These are phyloP conservation scores for Galerucella calmariensis DNA, from an alignment of 2,888 invertebrate genomes.

Conservation along the genomic window DNA sequence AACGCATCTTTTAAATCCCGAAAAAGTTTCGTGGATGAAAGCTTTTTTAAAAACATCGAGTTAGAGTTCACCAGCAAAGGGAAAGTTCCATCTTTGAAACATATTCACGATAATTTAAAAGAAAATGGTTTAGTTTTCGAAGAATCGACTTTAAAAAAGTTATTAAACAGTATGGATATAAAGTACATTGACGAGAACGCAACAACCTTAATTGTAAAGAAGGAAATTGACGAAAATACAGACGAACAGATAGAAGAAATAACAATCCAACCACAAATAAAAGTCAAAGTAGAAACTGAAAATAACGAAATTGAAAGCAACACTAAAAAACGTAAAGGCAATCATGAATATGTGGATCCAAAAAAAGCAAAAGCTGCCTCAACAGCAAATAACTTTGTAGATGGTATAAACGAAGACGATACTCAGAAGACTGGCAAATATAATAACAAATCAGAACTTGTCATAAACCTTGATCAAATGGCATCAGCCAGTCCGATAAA, in stretches of 20 bases:
- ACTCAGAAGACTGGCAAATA: background rate
- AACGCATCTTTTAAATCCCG: background rate
- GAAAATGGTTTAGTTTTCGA: background rate
- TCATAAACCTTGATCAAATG: background rate
- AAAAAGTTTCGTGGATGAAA: background rate
- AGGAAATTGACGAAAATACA: background rate
- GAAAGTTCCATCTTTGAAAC: background rate
- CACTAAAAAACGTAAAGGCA: background rate
- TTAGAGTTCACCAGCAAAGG: background rate
- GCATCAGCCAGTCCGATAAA: background rate
- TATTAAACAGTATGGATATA: slow-evolving; percentile 1
- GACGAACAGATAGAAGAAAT: background rate
- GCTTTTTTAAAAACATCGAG: background rate
- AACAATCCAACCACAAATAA: background rate
- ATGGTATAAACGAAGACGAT: background rate
- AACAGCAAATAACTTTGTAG: background rate
- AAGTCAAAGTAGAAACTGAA: background rate
- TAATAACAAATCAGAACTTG: background rate
- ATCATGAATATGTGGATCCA: background rate
- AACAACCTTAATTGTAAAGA: background rate
- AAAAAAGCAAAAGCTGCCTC: background rate
- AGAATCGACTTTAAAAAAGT: background rate
- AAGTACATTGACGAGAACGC: background rate
- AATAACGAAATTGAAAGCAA: background rate
- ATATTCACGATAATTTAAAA: background rate